Evolutionary conservation across 2,888 invertebrate genomes (phyloP).

Genomic region (Cheilosia vernalis): DNA sequence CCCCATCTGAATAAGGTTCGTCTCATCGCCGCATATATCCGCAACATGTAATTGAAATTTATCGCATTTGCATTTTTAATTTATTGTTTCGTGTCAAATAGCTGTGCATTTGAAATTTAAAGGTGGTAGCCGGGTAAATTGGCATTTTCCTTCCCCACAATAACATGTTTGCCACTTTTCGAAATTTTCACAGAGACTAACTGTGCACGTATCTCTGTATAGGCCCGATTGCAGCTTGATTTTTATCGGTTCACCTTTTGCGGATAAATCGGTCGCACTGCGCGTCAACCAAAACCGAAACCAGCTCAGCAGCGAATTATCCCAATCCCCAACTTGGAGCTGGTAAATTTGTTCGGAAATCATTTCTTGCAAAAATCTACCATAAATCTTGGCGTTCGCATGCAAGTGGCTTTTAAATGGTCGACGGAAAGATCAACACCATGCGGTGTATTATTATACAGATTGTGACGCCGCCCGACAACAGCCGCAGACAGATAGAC

Average conservation of each 20-base stretch:
- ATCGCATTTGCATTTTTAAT: slow-evolving; percentile 72
- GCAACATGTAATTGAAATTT: slow-evolving; percentile 61
- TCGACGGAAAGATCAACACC: slow-evolving; percentile 69
- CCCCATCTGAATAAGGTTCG: slow-evolving; percentile 26
- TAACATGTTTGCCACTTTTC: slow-evolving; percentile 43
- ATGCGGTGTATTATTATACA: slow-evolving; percentile 65
- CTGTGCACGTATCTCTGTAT: slow-evolving; percentile 54
- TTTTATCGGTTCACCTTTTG: slow-evolving; percentile 73
- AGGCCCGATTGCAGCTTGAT: slow-evolving; percentile 68
- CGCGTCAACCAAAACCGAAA: slow-evolving; percentile 19
- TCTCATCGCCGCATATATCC: slow-evolving; percentile 6
- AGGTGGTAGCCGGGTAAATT: slow-evolving; percentile 42
- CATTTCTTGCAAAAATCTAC: slow-evolving; percentile 59
- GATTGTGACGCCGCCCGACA: slow-evolving; percentile 62
- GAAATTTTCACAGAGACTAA: slow-evolving; percentile 38
- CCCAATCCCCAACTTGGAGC: slow-evolving; percentile 38
- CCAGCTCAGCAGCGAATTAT: slow-evolving; percentile 42
- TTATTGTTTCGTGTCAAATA: slow-evolving; percentile 67
- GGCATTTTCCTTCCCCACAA: slow-evolving; percentile 30
- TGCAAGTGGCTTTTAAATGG: slow-evolving; percentile 68
- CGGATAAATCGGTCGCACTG: slow-evolving; percentile 49
- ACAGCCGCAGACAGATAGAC: slow-evolving; percentile 57
- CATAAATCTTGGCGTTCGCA: slow-evolving; percentile 65
- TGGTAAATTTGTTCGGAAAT: slow-evolving; percentile 70
- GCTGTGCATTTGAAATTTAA: slow-evolving; percentile 48